Percentiles rank a stretch among this genome's conserved stretches.
Conservation (phyloP, 1,140 invertebrate species). For the Aplysia californica region DNA sequence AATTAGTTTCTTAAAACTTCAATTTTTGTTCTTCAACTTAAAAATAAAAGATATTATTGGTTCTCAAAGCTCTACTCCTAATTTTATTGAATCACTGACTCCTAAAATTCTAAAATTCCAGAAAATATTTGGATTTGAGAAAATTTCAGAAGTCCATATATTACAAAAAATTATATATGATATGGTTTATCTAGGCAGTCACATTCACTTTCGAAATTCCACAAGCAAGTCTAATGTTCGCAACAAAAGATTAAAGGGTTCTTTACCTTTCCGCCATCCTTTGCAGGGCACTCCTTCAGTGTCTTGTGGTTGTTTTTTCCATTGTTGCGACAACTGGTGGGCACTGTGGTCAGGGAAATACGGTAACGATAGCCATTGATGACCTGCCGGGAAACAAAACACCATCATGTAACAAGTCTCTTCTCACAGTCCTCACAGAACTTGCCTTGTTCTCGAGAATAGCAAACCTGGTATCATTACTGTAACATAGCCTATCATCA, state of each 20-base stretch:
- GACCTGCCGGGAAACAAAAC: too few relatives aligned
- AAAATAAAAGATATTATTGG: too few relatives aligned
- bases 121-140: background rate
- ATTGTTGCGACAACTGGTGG: conserved; percentile 37
- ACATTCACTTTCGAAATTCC: background rate
- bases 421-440: too few relatives aligned
- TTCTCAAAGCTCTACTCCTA: conserved; percentile 40
- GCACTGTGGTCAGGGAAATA: conserved; percentile 26
- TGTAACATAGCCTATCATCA: too few relatives aligned
- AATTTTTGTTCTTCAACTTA: background rate
- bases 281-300: conserved; percentile 30
- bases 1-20: background rate
- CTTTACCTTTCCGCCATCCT: conserved; percentile 18
- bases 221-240: background rate
- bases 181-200: background rate
- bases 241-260: background rate
- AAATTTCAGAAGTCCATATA: background rate
- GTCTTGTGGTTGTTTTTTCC: conserved; percentile 11
- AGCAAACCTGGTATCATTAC: too few relatives aligned
- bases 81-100: conserved; percentile 8
- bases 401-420: too few relatives aligned
- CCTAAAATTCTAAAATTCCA: background rate
- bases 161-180: background rate
- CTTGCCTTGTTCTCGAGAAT: too few relatives aligned
- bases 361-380: conserved; percentile 35